Evolutionary conservation across 2,113 vertebrate genomes (phyloP).

Genomic region (Podarcis muralis): DNA sequence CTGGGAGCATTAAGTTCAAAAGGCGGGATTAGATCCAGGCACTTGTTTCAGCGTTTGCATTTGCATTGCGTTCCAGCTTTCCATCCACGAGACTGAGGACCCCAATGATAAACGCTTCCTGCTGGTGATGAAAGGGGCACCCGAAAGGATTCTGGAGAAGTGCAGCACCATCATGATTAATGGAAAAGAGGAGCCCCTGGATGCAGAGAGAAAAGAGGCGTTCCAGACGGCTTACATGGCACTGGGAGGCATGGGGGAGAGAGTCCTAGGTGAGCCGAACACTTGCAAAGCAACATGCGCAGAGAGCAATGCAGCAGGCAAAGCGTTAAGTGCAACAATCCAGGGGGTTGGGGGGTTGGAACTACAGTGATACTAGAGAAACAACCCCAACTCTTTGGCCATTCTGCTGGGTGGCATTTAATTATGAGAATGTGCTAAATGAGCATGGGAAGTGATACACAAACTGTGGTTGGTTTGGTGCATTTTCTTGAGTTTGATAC

Average conservation of each 20-base stretch:
- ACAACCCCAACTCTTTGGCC: background rate
- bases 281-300: background rate
- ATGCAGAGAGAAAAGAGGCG: constrained; percentile 63
- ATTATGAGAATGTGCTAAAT: background rate
- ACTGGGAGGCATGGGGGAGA: constrained; percentile 81
- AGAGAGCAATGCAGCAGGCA: background rate
- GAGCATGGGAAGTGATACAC: background rate
- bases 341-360: fast-evolving
- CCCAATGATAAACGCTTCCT: constrained; percentile 74
- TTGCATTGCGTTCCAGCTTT: constrained; percentile 69
- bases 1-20: background rate
- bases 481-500: background rate
- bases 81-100: constrained; percentile 75
- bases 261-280: constrained; percentile 79
- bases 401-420: background rate
- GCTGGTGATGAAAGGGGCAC: constrained; percentile 85
- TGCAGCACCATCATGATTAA: constrained; percentile 82
- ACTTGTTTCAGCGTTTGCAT: background rate
- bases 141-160: constrained; percentile 77
- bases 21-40: background rate
- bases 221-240: constrained; percentile 83
- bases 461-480: fast-evolving
- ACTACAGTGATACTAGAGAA: fast-evolving
- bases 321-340: background rate
- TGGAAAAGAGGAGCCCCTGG: constrained; percentile 76